Percentiles rank a stretch among this genome's conserved stretches.
Conservation (phyloP, 1,140 invertebrate species). For the fruit fly (Drosophila melanogaster) region DNA sequence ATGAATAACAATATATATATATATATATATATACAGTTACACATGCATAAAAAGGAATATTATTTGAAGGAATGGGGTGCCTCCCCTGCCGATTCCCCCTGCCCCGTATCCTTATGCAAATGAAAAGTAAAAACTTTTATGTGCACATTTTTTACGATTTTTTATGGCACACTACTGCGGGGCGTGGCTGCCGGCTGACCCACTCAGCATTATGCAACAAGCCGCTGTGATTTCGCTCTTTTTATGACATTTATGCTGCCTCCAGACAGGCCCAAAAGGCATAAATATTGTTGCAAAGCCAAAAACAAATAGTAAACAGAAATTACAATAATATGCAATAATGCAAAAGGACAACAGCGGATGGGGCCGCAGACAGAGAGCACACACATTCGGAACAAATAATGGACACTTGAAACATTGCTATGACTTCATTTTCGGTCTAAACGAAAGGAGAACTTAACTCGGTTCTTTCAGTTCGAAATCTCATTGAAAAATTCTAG, state of each 20-base stretch:
- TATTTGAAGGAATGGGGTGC: slow-evolving; percentile 3
- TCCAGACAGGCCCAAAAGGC: slow-evolving; percentile 11
- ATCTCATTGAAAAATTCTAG: no score
- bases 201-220: slow-evolving; percentile 63
- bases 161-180: slow-evolving; percentile 35
- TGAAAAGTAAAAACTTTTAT: slow-evolving; percentile 78
- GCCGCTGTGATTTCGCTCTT: slow-evolving; percentile 51
- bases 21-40: slow-evolving; percentile 27
- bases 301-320: slow-evolving; percentile 81
- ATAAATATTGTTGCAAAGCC: slow-evolving; percentile 80
- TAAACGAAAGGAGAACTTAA: neutral
- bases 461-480: no score
- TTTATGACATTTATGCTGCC: slow-evolving; percentile 61
- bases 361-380: slow-evolving; percentile 4
- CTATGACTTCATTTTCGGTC: neutral
- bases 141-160: slow-evolving; percentile 59
- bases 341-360: slow-evolving; percentile 76
- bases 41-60: neutral
- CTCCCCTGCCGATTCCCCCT: neutral
- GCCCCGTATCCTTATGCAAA: slow-evolving; percentile 64
- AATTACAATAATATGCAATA: slow-evolving; percentile 82
- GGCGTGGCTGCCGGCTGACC: slow-evolving; percentile 46
- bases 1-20: slow-evolving; percentile 70
- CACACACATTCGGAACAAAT: slow-evolving; percentile 14
- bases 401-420: slow-evolving; percentile 9